phyloP scores from a whole-genome alignment of 2,797 vertebrate species.

The Neostethus bicornis region DNA sequence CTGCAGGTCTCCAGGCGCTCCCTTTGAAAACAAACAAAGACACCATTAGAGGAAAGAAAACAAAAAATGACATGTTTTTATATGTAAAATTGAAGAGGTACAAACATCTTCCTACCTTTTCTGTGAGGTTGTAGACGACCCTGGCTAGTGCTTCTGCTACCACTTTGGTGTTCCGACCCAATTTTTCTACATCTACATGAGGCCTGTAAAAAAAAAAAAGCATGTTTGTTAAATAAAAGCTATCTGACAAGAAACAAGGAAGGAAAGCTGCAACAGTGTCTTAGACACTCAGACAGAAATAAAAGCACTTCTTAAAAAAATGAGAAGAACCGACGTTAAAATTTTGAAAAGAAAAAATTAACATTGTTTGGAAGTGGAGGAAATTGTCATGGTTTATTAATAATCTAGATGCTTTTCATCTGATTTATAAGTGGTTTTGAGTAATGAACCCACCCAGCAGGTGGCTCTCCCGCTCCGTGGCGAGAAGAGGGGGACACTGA shows the following conservation, averaged over 20 bases:
- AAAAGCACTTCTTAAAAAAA: background rate
- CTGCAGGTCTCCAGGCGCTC: conserved; percentile 88
- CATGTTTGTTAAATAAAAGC: conserved; percentile 17
- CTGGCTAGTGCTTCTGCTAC: conserved; percentile 93
- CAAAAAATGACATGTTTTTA: fast-evolving
- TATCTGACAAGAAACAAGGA: conserved; percentile 9
- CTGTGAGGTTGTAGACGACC: conserved; percentile 96
- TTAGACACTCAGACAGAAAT: background rate
- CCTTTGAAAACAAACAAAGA: conserved; percentile 70
- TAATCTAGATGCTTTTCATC: conserved; percentile 1
- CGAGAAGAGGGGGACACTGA: conserved; percentile 81
- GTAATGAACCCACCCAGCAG: conserved; percentile 80
- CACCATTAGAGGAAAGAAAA: background rate
- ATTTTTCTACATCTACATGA: conserved; percentile 87
- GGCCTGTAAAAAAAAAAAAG: conserved; percentile 76
- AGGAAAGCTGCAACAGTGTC: conserved; percentile 4
- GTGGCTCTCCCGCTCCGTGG: conserved; percentile 78
- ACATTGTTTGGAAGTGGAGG: background rate
- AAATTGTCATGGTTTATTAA: background rate
- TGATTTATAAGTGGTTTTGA: conserved; percentile 56
- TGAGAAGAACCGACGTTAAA: background rate
- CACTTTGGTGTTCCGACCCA: conserved; percentile 91
- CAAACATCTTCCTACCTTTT: conserved; percentile 89
- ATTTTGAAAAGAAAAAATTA: background rate
- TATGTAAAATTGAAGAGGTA: fast-evolving